Base-by-base conservation (phyloP, 2,888 invertebrate species). In the Sceliomorpha sp. region DNA sequence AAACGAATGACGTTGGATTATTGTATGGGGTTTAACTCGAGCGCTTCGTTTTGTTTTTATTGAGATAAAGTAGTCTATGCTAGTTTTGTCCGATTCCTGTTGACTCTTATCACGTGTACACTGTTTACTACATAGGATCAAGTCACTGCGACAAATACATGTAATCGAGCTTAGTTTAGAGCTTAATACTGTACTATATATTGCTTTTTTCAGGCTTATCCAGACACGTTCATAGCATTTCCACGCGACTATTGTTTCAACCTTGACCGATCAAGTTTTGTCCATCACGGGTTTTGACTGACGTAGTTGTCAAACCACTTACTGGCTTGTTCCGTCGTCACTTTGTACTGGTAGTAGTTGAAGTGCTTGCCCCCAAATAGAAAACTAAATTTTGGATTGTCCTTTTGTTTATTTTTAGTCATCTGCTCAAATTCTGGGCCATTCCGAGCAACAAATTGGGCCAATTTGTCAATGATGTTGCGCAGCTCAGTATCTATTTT, bases 361-460 rank as follows among this genome's bases (percentile, higher is more conserved):
- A 94, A 97, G 90, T 93, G 94, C 84, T 98, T 98, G 56, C 98
- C 98, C 75, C 98, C 98, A 90, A 97, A 98, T 67, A 99, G 91
- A 90, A 99, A 99, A 82, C 95, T 94, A 90, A 99, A 99, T 89
- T 98, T 98, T 1, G 98, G 97, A 89, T 99, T 99, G 87, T 96
- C 97, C 89, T 97, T 96, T 89, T 99, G 98, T 90, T 98, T 98
- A 86, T 96, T 96, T 91, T 98, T 98, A 67, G 98, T 98, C 95
- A 98, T 98, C 90, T 96, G 94, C 90, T 99, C 99, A 90, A 98
- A 98, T 88, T 98, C 98, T n/a, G 97, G 98, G 50, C 99, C 99
- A 94, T 98, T 99, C 89, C 98, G 91, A 63, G 99, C 99, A 75
- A 99, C 99, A 92, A 99, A 99, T 89, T 98, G 97, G 8, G 99